Percentiles rank a stretch among this genome's conserved stretches.
phyloP scores from a whole-genome alignment of 1,140 invertebrate genomes.

The Araneus ventricosus region DNA sequence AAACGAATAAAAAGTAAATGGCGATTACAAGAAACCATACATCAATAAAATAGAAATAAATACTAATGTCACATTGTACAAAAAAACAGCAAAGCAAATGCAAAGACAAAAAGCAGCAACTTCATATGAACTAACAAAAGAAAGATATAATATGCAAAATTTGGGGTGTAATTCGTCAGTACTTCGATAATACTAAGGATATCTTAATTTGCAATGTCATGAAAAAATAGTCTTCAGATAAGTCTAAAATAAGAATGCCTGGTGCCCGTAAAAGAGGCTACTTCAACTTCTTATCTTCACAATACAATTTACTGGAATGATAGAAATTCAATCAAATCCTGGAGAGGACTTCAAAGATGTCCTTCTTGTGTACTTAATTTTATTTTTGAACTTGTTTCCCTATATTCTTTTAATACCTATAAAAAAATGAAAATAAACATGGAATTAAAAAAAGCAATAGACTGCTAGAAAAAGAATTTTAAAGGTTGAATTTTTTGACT shows the following conservation, averaged over 20 bases:
- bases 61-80: background rate
- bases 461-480: no score
- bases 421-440: background rate
- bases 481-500: no score
- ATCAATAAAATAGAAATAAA: conserved; percentile 38
- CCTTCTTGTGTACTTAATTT: background rate
- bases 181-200: background rate
- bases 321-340: conserved; percentile 65
- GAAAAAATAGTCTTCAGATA: conserved; percentile 55
- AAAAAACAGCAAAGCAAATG: conserved; percentile 27
- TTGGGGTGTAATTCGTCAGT: background rate
- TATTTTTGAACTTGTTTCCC: background rate
- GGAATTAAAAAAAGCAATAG: background rate
- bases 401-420: conserved; percentile 12
- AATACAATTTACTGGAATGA: conserved; percentile 65
- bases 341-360: conserved; percentile 53
- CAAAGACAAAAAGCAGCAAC: background rate
- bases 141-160: background rate
- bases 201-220: conserved; percentile 20
- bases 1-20: background rate
- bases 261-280: conserved; percentile 1
- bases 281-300: conserved; percentile 5
- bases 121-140: background rate
- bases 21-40: conserved; percentile 7
- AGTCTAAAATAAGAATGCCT: conserved; percentile 48